Conservation (phyloP, 2,888 invertebrate genomes). For the Patella ulyssiponensis region DNA sequence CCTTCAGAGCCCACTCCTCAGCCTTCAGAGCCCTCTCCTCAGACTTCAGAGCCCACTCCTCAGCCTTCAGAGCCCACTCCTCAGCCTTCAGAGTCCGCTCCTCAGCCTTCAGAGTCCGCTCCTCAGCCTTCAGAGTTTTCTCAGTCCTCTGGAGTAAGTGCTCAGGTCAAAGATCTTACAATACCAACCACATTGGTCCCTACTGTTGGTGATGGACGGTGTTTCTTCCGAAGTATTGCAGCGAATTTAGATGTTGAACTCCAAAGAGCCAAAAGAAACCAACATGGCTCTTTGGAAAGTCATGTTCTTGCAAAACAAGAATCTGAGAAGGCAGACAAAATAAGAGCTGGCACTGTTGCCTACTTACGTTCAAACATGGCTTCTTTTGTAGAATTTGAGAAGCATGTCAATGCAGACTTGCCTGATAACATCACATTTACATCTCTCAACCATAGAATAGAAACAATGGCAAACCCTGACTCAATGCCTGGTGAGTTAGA, state of each 20-base stretch:
- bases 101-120: too few relatives aligned
- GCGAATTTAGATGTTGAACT: background rate
- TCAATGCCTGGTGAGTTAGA: slow-evolving; percentile 5
- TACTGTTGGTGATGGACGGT: slow-evolving; percentile 1
- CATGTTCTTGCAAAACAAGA: background rate
- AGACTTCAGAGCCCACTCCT: background rate
- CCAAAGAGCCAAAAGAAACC: background rate
- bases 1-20: background rate
- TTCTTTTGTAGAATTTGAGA: background rate
- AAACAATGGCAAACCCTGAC: background rate
- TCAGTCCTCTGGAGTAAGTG: too few relatives aligned
- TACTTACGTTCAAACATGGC: background rate
- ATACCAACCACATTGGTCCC: background rate
- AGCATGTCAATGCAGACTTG: background rate
- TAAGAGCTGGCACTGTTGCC: background rate
- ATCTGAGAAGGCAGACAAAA: background rate
- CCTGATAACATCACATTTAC: background rate
- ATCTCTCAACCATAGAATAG: background rate
- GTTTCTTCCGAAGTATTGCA: slow-evolving; percentile 1
- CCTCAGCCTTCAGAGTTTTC: too few relatives aligned
- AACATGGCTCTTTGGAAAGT: background rate
- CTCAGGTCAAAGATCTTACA: too few relatives aligned
- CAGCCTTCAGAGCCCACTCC: background rate
- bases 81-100: too few relatives aligned
- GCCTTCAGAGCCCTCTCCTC: too few relatives aligned